Percentiles rank a stretch among this genome's conserved stretches.
phyloP scores from a whole-genome alignment of 2,888 invertebrate genomes.

The Meganola albula region DNA sequence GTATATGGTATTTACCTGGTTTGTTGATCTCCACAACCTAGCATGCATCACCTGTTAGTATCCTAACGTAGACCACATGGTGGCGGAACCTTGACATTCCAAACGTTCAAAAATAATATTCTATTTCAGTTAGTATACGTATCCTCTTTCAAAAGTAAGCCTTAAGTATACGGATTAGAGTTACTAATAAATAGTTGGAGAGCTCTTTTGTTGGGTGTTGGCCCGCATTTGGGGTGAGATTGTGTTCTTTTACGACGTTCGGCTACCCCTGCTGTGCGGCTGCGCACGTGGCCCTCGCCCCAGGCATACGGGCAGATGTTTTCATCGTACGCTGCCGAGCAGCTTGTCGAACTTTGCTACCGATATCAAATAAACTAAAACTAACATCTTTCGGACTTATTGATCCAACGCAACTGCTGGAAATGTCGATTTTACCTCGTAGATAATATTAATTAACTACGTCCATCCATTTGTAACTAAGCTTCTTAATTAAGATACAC shows the following conservation, averaged over 20 bases:
- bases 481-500: not conserved
- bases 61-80: slow-evolving; percentile 63
- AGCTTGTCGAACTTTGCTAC: slow-evolving; percentile 8
- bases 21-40: no score
- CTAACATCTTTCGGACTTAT: not conserved
- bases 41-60: slow-evolving; percentile 62
- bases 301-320: slow-evolving; percentile 62
- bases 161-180: slow-evolving; percentile 40
- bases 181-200: slow-evolving; percentile 24
- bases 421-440: not conserved
- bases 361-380: not conserved
- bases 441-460: not conserved
- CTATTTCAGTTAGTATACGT: slow-evolving; percentile 52
- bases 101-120: slow-evolving; percentile 71
- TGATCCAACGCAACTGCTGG: no score
- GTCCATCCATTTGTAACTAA: not conserved
- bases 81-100: slow-evolving; percentile 74
- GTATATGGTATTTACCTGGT: no score
- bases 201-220: slow-evolving; percentile 24
- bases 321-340: slow-evolving; percentile 42
- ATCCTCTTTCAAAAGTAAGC: slow-evolving; percentile 39
- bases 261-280: slow-evolving; percentile 64
- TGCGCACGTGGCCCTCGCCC: slow-evolving; percentile 66
- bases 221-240: slow-evolving; percentile 67
- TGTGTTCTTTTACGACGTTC: slow-evolving; percentile 58